Conservation (phyloP, 2,888 invertebrate species). For the Lysandra bellargus region DNA sequence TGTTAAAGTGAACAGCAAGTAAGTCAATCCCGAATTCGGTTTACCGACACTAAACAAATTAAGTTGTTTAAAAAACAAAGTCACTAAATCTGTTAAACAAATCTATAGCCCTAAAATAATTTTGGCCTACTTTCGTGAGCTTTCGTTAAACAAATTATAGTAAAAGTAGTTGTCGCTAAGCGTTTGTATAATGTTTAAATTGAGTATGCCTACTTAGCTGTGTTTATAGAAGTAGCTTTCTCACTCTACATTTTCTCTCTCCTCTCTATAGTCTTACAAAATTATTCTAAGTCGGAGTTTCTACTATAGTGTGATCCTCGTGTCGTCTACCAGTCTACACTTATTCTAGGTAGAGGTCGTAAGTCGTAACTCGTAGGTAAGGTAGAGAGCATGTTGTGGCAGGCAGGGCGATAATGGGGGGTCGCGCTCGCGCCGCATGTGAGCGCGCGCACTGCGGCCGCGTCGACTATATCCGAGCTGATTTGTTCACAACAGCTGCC, state of each 20-base stretch:
- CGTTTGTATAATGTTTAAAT: no score
- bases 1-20: background rate
- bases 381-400: background rate
- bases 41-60: background rate
- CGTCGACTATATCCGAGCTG: constrained; percentile 79
- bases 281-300: no score
- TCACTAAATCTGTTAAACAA: background rate
- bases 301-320: no score
- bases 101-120: background rate
- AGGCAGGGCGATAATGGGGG: background rate
- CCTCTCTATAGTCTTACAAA: no score
- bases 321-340: no score
- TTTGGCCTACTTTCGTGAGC: background rate
- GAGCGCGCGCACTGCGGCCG: constrained; percentile 73
- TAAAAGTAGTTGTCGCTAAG: no score
- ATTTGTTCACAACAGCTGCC: constrained; percentile 81
- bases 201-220: no score
- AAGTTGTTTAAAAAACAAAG: background rate
- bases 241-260: no score
- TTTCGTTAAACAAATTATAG: no score
- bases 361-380: no score
- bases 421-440: constrained; percentile 50
- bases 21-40: background rate
- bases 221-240: no score
- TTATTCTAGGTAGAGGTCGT: no score